These are phyloP conservation scores for Ormia ochracea DNA, from an alignment of 2,888 invertebrate species.

Conservation along the genomic window DNA sequence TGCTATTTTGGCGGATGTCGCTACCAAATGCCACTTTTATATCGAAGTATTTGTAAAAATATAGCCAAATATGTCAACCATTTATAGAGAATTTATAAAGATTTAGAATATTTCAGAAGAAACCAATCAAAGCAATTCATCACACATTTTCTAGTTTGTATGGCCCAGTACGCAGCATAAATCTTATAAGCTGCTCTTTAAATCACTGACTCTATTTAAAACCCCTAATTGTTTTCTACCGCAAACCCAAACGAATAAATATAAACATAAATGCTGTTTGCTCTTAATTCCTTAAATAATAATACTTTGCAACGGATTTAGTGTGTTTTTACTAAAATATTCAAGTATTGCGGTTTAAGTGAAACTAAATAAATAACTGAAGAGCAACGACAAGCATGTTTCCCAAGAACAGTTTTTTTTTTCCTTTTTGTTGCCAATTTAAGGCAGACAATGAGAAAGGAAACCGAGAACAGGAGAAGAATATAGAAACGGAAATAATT, in stretches of 20 bases:
- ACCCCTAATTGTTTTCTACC: constrained; percentile 4
- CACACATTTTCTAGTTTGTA: too few relatives aligned
- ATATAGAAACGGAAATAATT: constrained; percentile 5
- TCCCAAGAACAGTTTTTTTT: not conserved
- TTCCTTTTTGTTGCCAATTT: not conserved
- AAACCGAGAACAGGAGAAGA: not conserved
- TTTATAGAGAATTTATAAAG: too few relatives aligned
- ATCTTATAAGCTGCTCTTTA: not conserved
- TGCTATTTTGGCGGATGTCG: too few relatives aligned
- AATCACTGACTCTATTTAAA: not conserved
- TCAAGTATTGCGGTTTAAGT: constrained; percentile 34
- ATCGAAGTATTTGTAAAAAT: too few relatives aligned
- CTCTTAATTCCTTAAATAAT: not conserved
- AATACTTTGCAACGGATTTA: not conserved
- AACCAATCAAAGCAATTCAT: too few relatives aligned
- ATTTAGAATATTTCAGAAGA: too few relatives aligned
- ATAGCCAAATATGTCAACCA: too few relatives aligned
- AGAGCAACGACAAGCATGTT: not conserved
- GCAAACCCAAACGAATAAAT: constrained; percentile 12
- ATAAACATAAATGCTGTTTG: too few relatives aligned
- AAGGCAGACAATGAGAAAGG: not conserved
- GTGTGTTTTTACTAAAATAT: constrained; percentile 31
- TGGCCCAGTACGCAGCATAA: too few relatives aligned
- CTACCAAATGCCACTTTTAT: too few relatives aligned
- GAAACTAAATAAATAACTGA: not conserved